phyloP scores from a whole-genome alignment of 2,797 vertebrate genomes.

The Eidolon dupreanum region DNA sequence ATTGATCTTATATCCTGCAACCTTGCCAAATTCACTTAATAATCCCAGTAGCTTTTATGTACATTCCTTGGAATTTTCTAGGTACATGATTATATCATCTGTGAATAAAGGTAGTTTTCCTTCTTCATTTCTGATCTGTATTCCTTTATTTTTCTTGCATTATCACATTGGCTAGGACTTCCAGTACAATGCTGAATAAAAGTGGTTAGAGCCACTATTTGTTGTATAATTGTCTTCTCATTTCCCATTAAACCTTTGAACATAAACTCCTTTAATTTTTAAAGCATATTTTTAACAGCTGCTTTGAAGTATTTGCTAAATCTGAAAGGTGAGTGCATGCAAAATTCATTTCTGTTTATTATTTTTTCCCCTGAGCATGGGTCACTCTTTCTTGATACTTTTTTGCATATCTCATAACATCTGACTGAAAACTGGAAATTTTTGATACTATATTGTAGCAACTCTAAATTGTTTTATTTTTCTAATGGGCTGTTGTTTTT shows the following conservation, averaged over 20 bases:
- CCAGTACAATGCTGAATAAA: not conserved
- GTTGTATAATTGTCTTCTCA: not conserved
- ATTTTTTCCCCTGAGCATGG: not conserved
- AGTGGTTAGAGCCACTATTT: not conserved
- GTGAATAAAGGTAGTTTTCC: too few species aligned
- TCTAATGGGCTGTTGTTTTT: constrained; percentile 8
- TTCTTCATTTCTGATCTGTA: not conserved
- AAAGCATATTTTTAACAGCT: not conserved
- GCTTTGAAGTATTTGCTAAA: not conserved
- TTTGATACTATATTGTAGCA: not conserved
- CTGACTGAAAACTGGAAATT: not conserved
- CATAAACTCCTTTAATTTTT: not conserved
- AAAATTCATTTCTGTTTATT: constrained; percentile 11
- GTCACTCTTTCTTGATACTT: not conserved
- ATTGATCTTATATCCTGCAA: not conserved
- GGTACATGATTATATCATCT: not conserved
- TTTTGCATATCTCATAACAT: not conserved
- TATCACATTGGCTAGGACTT: not conserved
- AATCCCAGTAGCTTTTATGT: not conserved
- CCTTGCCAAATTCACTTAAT: not conserved
- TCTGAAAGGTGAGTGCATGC: not conserved
- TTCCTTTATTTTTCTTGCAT: not conserved
- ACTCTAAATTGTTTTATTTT: constrained; percentile 11
- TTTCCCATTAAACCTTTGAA: not conserved
- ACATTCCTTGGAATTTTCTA: not conserved